Base-by-base conservation (phyloP, 2,888 invertebrate genomes). In the Troides oblongomaculatus region DNA sequence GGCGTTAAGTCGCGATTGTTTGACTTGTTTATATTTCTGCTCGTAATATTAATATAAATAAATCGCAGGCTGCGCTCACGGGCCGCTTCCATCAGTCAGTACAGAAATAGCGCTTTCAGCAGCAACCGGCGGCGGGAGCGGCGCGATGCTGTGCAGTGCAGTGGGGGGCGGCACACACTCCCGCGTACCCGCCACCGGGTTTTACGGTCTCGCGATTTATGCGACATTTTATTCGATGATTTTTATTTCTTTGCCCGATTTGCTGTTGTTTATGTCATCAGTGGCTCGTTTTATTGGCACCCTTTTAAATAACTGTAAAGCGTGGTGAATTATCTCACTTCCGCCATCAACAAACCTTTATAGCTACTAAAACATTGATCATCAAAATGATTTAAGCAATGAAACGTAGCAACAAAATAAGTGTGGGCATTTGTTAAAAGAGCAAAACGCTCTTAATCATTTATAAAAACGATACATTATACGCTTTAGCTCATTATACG, bases 161-260 rank as follows among this genome's bases (percentile, higher is more conserved):
- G 50, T 1, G 50, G 50, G 7, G 18, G 50, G 8, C 30, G 50
- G 30, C 30, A 30, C 30, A 67, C 18, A 50, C 67, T 67, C 67
- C 21, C 62, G 67, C 67, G 66, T 64, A 59, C 6, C 30, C 57
- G 36, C 4, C 21, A 61, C 58, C 66, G 63, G 63, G 66, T 66
- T 70, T 70, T 70, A 66, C 56, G 30, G 21, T 14, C 36, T 7
- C 39, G 39, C 39, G 39, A 39, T 39, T 39, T 39, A 39, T 3
- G 66, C 59, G 70, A 67, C 66, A 64, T 66, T 70, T 66, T 67
- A 46, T 70, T 70, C 66, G 53, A 63, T 59, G 64, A 70, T 70
- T 70, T 70, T 70, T 70, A 67, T 67, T 43, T 66, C 59, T 58
- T 59, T 56, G 63, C 17, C 70, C 66, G 64, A 70, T 66, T 66